phyloP scores from a whole-genome alignment of 2,797 vertebrate species.

The Pantherophis vulpinus region DNA sequence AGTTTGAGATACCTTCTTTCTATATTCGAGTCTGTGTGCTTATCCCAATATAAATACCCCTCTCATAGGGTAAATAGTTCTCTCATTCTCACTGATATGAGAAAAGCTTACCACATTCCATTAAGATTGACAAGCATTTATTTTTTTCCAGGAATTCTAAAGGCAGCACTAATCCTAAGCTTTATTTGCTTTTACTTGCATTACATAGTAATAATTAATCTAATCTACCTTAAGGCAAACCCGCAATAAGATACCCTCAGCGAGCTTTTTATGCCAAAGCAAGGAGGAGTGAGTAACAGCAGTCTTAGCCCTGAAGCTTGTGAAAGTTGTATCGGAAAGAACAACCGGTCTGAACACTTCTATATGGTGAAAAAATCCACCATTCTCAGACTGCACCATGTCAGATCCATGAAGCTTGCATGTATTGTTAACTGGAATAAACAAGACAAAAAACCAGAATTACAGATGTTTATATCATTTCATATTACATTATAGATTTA shows the following conservation, averaged over 20 bases:
- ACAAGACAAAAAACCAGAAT: conserved; percentile 47
- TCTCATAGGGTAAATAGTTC: conserved; percentile 66
- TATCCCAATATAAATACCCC: conserved; percentile 69
- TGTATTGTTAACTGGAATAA: conserved; percentile 88
- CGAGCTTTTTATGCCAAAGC: conserved; percentile 78
- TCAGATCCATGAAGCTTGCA: conserved; percentile 73
- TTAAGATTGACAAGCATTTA: conserved; percentile 69
- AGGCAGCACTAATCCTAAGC: conserved; percentile 78
- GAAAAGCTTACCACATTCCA: conserved; percentile 70
- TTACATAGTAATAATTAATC: conserved; percentile 82
- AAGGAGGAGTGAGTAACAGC: conserved; percentile 75
- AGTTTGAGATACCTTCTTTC: conserved; percentile 74
- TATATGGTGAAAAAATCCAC: conserved; percentile 70
- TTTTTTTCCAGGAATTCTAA: conserved; percentile 64
- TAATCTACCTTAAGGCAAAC: conserved; percentile 81
- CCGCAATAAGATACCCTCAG: conserved; percentile 73
- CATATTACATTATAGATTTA: neutral
- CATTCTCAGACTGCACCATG: conserved; percentile 76
- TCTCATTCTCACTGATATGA: conserved; percentile 64
- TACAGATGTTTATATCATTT: neutral
- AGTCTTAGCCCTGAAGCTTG: conserved; percentile 79
- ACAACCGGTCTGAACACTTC: conserved; percentile 69
- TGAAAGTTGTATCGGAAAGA: conserved; percentile 71
- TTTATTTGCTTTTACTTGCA: conserved; percentile 79
- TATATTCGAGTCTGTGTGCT: conserved; percentile 64